Conservation (phyloP, 1,140 invertebrate genomes). For the Grapholita molesta region DNA sequence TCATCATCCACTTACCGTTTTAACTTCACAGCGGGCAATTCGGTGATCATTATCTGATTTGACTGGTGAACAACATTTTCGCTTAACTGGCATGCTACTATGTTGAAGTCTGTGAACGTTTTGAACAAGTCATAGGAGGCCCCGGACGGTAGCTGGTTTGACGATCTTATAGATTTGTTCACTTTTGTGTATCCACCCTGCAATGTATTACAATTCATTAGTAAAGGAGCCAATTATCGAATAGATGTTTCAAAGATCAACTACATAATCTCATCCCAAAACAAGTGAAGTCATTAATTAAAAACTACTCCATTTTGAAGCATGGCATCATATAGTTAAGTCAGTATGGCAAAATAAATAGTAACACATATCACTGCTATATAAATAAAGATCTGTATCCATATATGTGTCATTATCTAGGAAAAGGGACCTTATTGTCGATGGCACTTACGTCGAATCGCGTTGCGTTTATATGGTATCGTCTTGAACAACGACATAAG, state of each 20-base stretch:
- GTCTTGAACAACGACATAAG: no score
- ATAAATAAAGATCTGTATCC: no score
- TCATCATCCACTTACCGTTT: constrained; percentile 43
- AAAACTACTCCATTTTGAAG: no score
- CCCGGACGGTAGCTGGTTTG: constrained; percentile 38
- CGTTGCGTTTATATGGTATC: no score
- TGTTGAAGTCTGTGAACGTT: constrained; percentile 52
- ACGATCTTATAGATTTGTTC: constrained; percentile 45
- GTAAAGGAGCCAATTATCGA: not conserved
- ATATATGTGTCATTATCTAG: no score
- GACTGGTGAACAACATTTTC: constrained; percentile 51
- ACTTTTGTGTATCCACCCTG: constrained; percentile 51
- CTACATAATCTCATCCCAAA: no score
- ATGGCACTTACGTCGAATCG: no score
- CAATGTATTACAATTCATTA: constrained; percentile 24
- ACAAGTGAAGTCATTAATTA: no score
- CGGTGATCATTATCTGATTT: constrained; percentile 42
- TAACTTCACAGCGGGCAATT: constrained; percentile 42
- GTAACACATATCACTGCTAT: no score
- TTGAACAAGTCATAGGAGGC: constrained; percentile 44
- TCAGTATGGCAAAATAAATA: no score
- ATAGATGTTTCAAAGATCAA: not conserved
- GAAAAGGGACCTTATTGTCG: no score
- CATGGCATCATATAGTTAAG: no score
- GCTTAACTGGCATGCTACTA: constrained; percentile 41